Conservation (phyloP, 2,797 vertebrate species). For the Tenualosa ilisha region DNA sequence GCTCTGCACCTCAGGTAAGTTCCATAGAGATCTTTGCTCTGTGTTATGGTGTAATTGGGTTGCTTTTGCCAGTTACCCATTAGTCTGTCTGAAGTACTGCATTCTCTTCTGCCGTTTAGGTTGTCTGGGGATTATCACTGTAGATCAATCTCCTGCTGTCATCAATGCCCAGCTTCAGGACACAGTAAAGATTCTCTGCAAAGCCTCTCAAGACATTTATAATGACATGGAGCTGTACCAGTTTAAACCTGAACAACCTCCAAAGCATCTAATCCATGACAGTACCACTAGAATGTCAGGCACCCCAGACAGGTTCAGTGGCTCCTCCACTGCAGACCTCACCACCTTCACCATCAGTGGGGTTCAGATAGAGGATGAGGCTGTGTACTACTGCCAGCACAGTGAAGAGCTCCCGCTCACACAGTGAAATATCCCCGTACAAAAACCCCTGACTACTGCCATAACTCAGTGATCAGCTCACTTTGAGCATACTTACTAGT, state of each 20-base stretch:
- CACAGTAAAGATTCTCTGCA: slow-evolving; percentile 25
- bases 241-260: slow-evolving; percentile 35
- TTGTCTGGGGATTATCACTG: slow-evolving; percentile 19
- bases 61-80: too few species aligned
- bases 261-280: slow-evolving; percentile 21
- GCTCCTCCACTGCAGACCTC: background rate
- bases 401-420: slow-evolving; percentile 15
- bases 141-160: slow-evolving; percentile 27
- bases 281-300: background rate
- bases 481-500: too few species aligned
- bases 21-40: too few species aligned
- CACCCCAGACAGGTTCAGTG: slow-evolving; percentile 23
- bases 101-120: too few species aligned
- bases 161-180: slow-evolving; percentile 22
- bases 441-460: slow-evolving; percentile 18
- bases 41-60: too few species aligned
- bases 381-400: slow-evolving; percentile 30
- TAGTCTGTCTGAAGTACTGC: too few species aligned
- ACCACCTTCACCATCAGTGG: slow-evolving; percentile 40
- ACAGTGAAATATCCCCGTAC: slow-evolving; percentile 37
- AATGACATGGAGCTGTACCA: slow-evolving; percentile 33
- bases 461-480: too few species aligned
- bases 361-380: slow-evolving; percentile 36
- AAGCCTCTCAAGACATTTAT: slow-evolving; percentile 10
- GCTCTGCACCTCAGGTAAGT: too few species aligned